Percentiles rank a stretch among this genome's conserved stretches.
Evolutionary conservation across 1,140 invertebrate species (phyloP).

Genomic region (Drosophila varians): DNA sequence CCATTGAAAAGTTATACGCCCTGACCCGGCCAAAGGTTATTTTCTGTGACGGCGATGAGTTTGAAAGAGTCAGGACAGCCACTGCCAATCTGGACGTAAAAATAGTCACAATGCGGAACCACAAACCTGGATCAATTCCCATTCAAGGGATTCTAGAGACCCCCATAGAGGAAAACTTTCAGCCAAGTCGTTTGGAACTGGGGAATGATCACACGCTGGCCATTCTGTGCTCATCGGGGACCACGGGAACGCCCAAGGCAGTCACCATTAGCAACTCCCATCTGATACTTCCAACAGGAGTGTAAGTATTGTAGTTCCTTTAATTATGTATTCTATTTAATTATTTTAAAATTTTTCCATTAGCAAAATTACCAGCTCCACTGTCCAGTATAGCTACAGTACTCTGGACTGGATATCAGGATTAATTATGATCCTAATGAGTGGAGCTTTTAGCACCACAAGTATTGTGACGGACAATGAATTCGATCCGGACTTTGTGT

Average conservation of each 20-base stretch:
- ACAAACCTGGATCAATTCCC: neutral
- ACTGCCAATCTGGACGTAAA: constrained; percentile 5
- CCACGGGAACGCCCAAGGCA: constrained; percentile 90
- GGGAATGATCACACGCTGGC: constrained; percentile 54
- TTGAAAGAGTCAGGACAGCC: constrained; percentile 22
- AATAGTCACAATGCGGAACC: constrained; percentile 41
- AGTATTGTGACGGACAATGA: constrained; percentile 31
- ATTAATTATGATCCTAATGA: constrained; percentile 10
- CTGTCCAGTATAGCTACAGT: constrained; percentile 22
- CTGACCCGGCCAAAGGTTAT: constrained; percentile 45
- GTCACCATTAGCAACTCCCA: constrained; percentile 87
- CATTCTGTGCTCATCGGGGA: constrained; percentile 87
- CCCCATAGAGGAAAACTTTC: constrained; percentile 15
- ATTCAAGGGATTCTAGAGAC: constrained; percentile 31
- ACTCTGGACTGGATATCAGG: constrained; percentile 47
- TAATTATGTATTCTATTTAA: too few relatives aligned
- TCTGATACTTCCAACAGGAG: constrained; percentile 13
- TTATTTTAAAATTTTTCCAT: neutral
- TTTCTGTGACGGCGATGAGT: constrained; percentile 55
- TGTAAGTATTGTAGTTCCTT: constrained; percentile 7
- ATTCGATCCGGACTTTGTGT: constrained; percentile 13
- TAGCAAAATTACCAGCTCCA: constrained; percentile 1
- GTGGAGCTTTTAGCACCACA: constrained; percentile 27
- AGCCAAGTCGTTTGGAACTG: constrained; percentile 8
- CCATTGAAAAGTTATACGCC: constrained; percentile 14